Evolutionary conservation across 2,888 invertebrate species (phyloP).

Genomic region (Drosophila melanosoma): DNA sequence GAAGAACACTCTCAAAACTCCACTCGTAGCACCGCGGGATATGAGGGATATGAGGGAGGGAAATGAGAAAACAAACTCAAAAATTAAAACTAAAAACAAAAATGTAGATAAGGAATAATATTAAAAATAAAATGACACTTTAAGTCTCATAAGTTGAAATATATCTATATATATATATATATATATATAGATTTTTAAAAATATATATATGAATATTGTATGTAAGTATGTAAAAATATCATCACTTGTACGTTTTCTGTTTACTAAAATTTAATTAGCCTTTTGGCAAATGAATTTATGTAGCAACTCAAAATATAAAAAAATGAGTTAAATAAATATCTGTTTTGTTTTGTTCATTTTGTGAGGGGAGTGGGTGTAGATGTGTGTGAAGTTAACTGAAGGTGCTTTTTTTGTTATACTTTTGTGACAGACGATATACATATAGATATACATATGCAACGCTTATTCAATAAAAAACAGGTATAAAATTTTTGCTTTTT

Average conservation of each 20-base stretch:
- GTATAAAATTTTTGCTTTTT: constrained; percentile 35
- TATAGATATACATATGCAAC: constrained; percentile 51
- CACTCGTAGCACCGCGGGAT: background rate
- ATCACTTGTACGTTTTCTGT: constrained; percentile 43
- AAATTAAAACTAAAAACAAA: constrained; percentile 9
- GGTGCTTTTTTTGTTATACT: background rate
- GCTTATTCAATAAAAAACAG: constrained; percentile 49
- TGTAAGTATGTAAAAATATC: constrained; percentile 30
- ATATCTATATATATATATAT: constrained; percentile 3
- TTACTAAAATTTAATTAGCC: constrained; percentile 24
- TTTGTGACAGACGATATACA: constrained; percentile 30
- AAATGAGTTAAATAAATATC: constrained; percentile 38
- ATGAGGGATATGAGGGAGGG: background rate
- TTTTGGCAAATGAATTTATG: constrained; percentile 34
- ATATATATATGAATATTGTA: background rate
- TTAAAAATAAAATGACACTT: constrained; percentile 30
- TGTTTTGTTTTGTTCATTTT: constrained; percentile 4
- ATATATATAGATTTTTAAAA: background rate
- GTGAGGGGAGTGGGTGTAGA: background rate
- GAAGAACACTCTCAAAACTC: background rate
- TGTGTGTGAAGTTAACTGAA: constrained; percentile 2
- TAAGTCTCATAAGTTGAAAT: constrained; percentile 34
- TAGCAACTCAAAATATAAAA: constrained; percentile 18
- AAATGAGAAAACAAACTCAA: constrained; percentile 1
- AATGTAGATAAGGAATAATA: constrained; percentile 3